phyloP scores from a whole-genome alignment of 2,797 vertebrate genomes.

The Ciconia nigra region DNA sequence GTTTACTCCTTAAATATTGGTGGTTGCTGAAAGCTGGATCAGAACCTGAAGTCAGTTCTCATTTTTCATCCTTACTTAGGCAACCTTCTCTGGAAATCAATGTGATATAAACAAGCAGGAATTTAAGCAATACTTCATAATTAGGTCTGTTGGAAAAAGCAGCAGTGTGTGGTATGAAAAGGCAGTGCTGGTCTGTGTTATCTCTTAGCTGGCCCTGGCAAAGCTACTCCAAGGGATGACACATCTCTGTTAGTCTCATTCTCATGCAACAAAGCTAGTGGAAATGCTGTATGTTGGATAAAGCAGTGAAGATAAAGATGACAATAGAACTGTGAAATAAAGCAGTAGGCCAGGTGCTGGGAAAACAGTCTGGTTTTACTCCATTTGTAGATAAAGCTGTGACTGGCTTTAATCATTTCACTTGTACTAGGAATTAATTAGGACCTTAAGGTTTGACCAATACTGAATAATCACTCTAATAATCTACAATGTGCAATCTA shows the following conservation, averaged over 20 bases:
- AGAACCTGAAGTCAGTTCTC: neutral
- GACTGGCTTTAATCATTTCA: neutral
- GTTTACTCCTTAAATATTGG: neutral
- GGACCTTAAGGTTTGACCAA: neutral
- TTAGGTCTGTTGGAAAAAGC: neutral
- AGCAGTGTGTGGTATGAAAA: neutral
- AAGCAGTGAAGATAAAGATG: neutral
- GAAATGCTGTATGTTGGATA: neutral
- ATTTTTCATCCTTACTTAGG: neutral
- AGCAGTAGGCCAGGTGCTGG: neutral
- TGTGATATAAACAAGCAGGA: neutral
- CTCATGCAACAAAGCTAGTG: neutral
- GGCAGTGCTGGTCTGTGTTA: neutral
- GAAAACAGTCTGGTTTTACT: neutral
- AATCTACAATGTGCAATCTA: neutral
- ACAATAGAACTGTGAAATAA: neutral
- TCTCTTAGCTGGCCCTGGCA: neutral
- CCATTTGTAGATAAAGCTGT: neutral
- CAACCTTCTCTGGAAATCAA: neutral
- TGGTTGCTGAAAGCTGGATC: neutral
- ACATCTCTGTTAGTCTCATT: neutral
- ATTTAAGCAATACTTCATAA: neutral
- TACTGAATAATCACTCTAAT: neutral
- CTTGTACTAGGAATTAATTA: conserved; percentile 11
- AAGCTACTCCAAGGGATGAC: neutral